Evolutionary conservation across 1,140 invertebrate species (phyloP), one percentile per base, ranked within the genome.

Genomic region (Solenopsis fugax): DNA sequence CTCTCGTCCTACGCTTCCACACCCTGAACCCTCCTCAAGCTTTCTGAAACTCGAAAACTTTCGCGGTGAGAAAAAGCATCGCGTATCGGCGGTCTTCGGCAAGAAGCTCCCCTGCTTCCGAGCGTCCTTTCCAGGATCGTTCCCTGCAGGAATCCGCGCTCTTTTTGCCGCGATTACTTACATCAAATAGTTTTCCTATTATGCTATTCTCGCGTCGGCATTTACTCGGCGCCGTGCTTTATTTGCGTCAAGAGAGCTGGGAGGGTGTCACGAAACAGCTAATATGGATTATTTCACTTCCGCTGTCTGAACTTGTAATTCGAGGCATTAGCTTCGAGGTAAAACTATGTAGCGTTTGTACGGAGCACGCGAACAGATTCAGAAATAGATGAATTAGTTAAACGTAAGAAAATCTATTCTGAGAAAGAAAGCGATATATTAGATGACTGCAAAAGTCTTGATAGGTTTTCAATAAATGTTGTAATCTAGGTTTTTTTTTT

Each of bases 31-130:
- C 86, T 90, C 85, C 85, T 69, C 69, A 62, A 37, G 88, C 88
- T 90, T 89, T 64, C 85, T 89, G 89, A 90, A 90, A 90, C 85
- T 90, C 88, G 89, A 89, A 90, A 90, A 90, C 75, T 90, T 90
- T 90, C n/a, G 72, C 77, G 88, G 72, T n/a, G 71, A 84, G 88
- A 87, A 89, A 89, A 90, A 90, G 85, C 78, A 37, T 10, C 58
- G 56, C 85, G 78, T 89, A 90, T 90, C 88, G 72, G 71, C 88
- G 56, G 73, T 16, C 58, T 54, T 69, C 65, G 58, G 77, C 73
- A 90, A 90, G 85, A 90, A 90, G 88, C 77, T 67, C 52, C 75
- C 64, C 41, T 12, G 52, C 52, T 85, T 67, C 41, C 87, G 76
- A 56, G 77, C 75, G 65, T 87, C 89, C 89, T 75, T 87, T 84